Percentiles rank a stretch among this genome's conserved stretches.
phyloP scores from a whole-genome alignment of 2,797 vertebrate species.

The Anguilla anguilla region DNA sequence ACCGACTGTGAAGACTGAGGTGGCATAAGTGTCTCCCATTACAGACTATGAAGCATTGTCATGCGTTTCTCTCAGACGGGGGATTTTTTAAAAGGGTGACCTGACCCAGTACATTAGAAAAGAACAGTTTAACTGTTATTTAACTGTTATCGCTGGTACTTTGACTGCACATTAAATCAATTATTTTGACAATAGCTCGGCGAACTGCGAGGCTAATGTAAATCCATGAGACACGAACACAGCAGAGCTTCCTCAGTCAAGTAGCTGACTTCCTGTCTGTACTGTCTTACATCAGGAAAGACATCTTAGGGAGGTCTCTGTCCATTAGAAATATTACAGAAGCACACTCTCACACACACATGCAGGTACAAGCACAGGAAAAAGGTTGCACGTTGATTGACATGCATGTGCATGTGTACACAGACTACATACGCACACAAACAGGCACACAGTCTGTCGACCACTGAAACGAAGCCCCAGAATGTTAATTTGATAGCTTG shows the following conservation, averaged over 20 bases:
- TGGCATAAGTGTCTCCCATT: neutral
- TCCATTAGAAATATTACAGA: neutral
- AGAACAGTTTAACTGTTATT: neutral
- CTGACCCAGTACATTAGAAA: slow-evolving; percentile 11
- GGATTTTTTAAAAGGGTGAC: neutral
- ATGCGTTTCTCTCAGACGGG: neutral
- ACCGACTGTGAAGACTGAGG: neutral
- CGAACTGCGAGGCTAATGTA: neutral
- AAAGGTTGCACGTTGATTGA: neutral
- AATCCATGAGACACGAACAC: neutral
- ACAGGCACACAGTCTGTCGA: neutral
- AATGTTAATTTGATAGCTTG: neutral
- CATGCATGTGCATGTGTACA: neutral
- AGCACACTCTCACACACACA: neutral
- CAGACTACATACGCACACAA: neutral
- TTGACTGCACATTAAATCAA: slow-evolving; percentile 15
- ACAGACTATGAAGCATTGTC: slow-evolving; percentile 1
- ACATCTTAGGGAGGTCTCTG: neutral
- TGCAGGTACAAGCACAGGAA: neutral
- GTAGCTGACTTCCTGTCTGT: neutral
- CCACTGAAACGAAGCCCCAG: neutral
- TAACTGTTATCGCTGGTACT: neutral
- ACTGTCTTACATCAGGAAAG: neutral
- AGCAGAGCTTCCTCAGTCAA: neutral
- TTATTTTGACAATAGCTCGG: slow-evolving; percentile 11